Base-by-base conservation (phyloP, 2,797 vertebrate genomes). In the Scarus forsteni region DNA sequence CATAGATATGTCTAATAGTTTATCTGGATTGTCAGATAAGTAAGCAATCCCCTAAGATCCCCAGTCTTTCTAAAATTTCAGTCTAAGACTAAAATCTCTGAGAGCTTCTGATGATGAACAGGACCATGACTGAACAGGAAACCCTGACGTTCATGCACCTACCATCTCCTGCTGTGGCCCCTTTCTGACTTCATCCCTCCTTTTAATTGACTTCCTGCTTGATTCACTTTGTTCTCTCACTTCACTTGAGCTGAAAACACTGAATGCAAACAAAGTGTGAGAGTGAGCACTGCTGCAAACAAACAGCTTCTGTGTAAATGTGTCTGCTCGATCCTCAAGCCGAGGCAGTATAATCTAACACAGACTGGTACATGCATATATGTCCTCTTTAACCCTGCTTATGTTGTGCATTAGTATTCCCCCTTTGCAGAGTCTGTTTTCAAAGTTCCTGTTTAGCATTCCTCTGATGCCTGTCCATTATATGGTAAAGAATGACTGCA, bases 181-280 rank as follows among this genome's bases (percentile, higher is more conserved):
- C 27, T 6, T 13, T 46, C 45, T 69, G 10, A 51, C 16, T 15
- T 15, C 16, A 8, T 15, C 34, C 54, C 8, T 15, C 34, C 9
- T 50, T 42, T 48, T 35, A 35, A 60, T 54, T 56, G 45, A 73
- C 53, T 66, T 66, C 27, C 19, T 73, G 38, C 10, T 60, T 50
- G 40, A 60, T 64, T 71, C 56, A 40, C 62, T 60, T 60, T 67
- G 54, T 73, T 61, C 36, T 69, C 61, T 57, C 38, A 45, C 55
- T 71, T 36, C 43, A 46, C 35, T 52, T 64, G 66, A 60, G 46
- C 55, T 52, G 59, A 78, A 59, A 69, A 69, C 60, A 69, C 38
- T 2, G 8, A 43, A 19, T 51, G 34, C 45, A 14, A 34, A 57
- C n/a, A 45, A 52, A 44, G 50, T 63, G 45, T 67, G 19, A 39